phyloP scores from a whole-genome alignment of 2,113 vertebrate genomes.

The Cebus imitator region DNA sequence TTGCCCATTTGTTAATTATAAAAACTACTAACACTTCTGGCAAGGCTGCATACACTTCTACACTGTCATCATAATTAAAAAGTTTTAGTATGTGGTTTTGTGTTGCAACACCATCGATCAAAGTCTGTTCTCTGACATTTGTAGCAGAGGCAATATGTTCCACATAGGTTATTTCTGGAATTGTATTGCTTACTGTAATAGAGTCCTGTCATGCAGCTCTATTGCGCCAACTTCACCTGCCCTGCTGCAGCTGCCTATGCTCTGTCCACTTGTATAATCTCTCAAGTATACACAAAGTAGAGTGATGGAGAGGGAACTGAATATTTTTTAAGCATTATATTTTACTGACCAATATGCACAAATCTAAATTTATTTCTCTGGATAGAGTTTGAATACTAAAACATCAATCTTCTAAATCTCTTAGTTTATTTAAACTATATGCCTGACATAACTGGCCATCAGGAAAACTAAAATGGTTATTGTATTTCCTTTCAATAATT shows the following conservation, averaged over 20 bases:
- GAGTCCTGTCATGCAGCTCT: constrained; percentile 76
- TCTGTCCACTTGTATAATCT: constrained; percentile 54
- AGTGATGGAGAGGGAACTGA: neutral
- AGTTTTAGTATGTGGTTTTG: constrained; percentile 83
- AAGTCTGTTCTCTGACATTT: constrained; percentile 82
- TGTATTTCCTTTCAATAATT: neutral
- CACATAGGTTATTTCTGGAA: constrained; percentile 84
- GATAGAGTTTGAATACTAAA: neutral
- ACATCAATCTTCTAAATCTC: neutral
- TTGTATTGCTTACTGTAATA: constrained; percentile 84
- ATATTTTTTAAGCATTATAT: neutral
- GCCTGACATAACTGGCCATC: neutral
- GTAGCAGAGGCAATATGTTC: constrained; percentile 85
- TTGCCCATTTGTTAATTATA: constrained; percentile 81
- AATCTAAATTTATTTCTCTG: neutral
- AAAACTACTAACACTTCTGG: constrained; percentile 59
- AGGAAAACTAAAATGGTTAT: neutral
- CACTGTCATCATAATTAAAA: constrained; percentile 83
- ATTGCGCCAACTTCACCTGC: constrained; percentile 73
- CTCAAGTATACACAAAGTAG: constrained; percentile 66
- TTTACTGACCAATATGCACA: constrained; percentile 4
- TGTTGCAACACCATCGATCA: constrained; percentile 82
- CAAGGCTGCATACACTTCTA: constrained; percentile 71
- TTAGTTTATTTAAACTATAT: neutral
- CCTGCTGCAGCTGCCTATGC: constrained; percentile 59